Evolutionary conservation across 2,797 vertebrate genomes (phyloP).

Genomic region (Oryzias sinensis): DNA sequence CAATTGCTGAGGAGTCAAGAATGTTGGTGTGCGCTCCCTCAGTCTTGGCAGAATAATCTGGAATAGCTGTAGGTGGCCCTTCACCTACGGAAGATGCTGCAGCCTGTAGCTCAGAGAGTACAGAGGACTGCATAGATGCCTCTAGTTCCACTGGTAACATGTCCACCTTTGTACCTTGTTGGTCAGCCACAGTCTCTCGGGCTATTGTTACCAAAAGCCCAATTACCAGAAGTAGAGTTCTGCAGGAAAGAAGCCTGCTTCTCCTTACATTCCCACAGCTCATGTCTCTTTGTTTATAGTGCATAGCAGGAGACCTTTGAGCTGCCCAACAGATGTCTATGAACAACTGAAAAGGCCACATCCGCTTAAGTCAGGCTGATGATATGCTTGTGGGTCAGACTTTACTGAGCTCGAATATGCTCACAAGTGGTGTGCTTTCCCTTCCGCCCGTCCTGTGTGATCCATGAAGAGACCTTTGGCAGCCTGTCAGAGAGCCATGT

Average conservation of each 20-base stretch:
- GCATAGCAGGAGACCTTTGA: conserved; percentile 69
- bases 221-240: conserved; percentile 83
- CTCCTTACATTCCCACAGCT: conserved; percentile 46
- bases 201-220: conserved; percentile 74
- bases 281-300: conserved; percentile 64
- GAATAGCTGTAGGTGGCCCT: conserved; percentile 62
- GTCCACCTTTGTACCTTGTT: conserved; percentile 79
- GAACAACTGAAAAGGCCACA: conserved; percentile 70
- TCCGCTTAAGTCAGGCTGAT: conserved; percentile 65
- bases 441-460: conserved; percentile 58
- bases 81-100: conserved; percentile 59
- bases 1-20: conserved; percentile 87
- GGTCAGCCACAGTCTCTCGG: conserved; percentile 77
- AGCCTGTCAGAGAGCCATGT: conserved; percentile 68
- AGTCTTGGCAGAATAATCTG: conserved; percentile 52
- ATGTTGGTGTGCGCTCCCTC: conserved; percentile 74
- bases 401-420: conserved; percentile 51
- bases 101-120: conserved; percentile 84
- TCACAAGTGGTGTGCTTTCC: conserved; percentile 54
- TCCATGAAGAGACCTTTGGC: conserved; percentile 71
- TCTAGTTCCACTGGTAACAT: conserved; percentile 87
- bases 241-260: conserved; percentile 67
- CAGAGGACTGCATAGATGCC: conserved; percentile 93
- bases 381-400: conserved; percentile 50
- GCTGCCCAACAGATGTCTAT: conserved; percentile 66